Base-by-base conservation (phyloP, 2,888 invertebrate species). In the Eupithecia centaureata region DNA sequence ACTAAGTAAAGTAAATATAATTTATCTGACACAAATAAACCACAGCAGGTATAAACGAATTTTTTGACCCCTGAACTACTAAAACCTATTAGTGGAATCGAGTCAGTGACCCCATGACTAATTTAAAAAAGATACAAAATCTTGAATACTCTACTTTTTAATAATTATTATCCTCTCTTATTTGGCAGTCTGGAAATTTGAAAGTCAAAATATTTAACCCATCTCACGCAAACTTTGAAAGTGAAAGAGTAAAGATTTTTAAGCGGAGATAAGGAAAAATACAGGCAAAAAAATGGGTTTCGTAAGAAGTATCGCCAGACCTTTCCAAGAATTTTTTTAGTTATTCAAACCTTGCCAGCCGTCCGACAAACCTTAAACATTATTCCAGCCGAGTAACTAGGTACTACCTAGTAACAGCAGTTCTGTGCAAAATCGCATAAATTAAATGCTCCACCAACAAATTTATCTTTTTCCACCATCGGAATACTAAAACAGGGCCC, bases 401-500 rank as follows among this genome's bases (percentile, higher is more conserved):
- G 73, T 73, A 73, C 22, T 47, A 47, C 68, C 72, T 72, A 74
- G 79, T 77, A 79, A 80, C 79, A 76, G 73, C 73, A 77, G 77
- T 80, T 72, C 76, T 75, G 77, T 79, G 77, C 82, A 87, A 90
- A 90, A 88, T 86, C 80, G 87, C 88, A 90, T 91, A 90, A 91
- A 91, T 91, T 91, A 91, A 90, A 88, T 86, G 87, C 83, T 83
- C 87, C 84, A 84, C 84, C 87, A 90, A 88, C 89, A 88, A 89
- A 90, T 90, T 92, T 92, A 91, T 92, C 90, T 90, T 90, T 87
- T 88, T 84, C 78, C 86, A 85, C 90, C 89, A 89, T 90, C 92
- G 81, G 92, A 87, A 92, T 92, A 92, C 92, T 92, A 92, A 92
- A 91, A 88, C 82, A 73, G 74, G 76, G 78, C 80, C 81, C 83